phyloP scores from a whole-genome alignment of 2,113 vertebrate species.

The Maccullochella peelii region DNA sequence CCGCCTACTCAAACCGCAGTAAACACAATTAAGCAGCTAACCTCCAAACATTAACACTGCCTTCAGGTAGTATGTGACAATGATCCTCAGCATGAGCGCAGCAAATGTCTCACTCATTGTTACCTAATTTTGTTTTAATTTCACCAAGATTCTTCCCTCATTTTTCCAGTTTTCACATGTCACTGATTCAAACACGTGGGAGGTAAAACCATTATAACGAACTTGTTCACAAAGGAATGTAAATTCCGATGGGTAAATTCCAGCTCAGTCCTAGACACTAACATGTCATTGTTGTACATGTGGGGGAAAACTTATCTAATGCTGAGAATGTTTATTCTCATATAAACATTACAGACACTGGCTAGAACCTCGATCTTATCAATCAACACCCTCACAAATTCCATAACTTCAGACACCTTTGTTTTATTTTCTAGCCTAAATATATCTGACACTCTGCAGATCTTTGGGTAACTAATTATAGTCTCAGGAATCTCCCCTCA shows the following conservation, averaged over 20 bases:
- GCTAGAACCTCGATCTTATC: conserved; percentile 38
- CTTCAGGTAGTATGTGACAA: not conserved
- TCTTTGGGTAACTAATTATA: conserved; percentile 63
- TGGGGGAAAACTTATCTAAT: conserved; percentile 28
- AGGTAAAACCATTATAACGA: conserved; percentile 16
- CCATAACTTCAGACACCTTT: conserved; percentile 59
- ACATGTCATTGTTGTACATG: conserved; percentile 48
- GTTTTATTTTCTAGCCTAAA: conserved; percentile 58
- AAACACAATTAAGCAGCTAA: conserved; percentile 29
- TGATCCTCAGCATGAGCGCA: not conserved
- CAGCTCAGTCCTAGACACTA: conserved; percentile 41
- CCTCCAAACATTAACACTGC: conserved; percentile 20
- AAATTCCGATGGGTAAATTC: conserved; percentile 51
- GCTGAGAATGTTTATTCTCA: conserved; percentile 60
- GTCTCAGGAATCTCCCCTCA: conserved; percentile 54
- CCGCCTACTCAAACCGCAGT: conserved; percentile 1
- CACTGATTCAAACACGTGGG: conserved; percentile 12
- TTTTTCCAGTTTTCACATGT: not conserved
- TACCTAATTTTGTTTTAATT: conserved; percentile 21
- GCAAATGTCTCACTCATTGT: not conserved
- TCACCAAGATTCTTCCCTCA: not conserved
- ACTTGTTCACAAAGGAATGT: conserved; percentile 54
- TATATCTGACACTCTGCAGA: conserved; percentile 68
- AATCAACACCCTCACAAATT: conserved; percentile 47
- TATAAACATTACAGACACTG: conserved; percentile 52